Base-by-base conservation (phyloP, 2,113 vertebrate species). In the Atractosteus spatula region DNA sequence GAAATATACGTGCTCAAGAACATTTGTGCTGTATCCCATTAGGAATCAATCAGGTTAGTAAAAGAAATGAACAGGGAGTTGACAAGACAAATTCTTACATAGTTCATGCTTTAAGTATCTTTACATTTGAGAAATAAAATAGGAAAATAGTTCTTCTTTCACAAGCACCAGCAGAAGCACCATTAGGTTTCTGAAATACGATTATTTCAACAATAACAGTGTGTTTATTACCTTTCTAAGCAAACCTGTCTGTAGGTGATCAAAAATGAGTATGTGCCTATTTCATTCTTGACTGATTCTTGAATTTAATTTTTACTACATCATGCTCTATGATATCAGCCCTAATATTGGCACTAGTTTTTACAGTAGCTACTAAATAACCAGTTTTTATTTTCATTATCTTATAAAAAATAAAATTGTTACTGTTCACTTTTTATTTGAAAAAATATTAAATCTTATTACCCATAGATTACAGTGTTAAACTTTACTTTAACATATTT, bases 121-220 rank as follows among this genome's bases (percentile, higher is more conserved):
- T 64, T 64, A 29, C 0, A 3, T 17, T 64, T 64, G 62, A 64
- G 62, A 64, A 64, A 64, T 41, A 64, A 64, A n/a, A 64, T 17
- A 42, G 41, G n/a, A 4, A 41, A 64, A 64, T 29, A 64, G 62
- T 12, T 41, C 41, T 64, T 42, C 8, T 64, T 42, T 64, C 62
- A 13, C 41, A 41, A 42, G 62, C 62, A 16, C 41, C 17, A 64
- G 62, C 17, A 7, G 62, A 64, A 64, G 62, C 41, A 42, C 62
- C 62, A 64, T 41, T 41, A 41, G 62, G 5, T 59, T 17, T 64
- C 4, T 64, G 62, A 64, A 64, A 64, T 64, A 64, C 62, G 62
- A 64, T 64, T 64, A 64, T 64, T 64, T 17, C 41, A 64, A 64
- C 62, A 64, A 64, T 64, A 64, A 64, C 62, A 42, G 62, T 64